These are phyloP conservation scores for Drosophila bocki DNA, from an alignment of 1,140 invertebrate genomes.

Conservation along the genomic window DNA sequence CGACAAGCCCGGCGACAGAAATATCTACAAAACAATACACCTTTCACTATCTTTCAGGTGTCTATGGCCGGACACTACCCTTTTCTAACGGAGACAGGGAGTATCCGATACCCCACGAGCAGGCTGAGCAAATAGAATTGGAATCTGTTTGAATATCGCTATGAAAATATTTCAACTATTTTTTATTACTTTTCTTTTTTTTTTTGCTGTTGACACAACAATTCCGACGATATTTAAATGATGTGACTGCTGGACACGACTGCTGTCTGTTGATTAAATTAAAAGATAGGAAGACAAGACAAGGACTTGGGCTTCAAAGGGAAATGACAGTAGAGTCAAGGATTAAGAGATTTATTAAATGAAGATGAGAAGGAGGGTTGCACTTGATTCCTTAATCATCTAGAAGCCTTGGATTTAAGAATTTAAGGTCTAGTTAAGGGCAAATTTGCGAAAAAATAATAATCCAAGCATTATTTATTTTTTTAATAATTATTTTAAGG, in stretches of 20 bases:
- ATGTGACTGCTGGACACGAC: slow-evolving; percentile 36
- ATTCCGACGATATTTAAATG: slow-evolving; percentile 24
- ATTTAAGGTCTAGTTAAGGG: too few relatives aligned
- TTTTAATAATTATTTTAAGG: too few relatives aligned
- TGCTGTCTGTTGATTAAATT: slow-evolving; percentile 39
- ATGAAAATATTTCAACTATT: slow-evolving; percentile 64
- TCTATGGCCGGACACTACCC: slow-evolving; percentile 16
- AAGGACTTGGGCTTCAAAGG: not conserved
- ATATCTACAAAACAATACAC: slow-evolving; percentile 19
- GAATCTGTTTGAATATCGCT: slow-evolving; percentile 33
- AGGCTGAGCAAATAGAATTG: slow-evolving; percentile 63
- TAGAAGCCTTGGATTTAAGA: too few relatives aligned
- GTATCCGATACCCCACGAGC: slow-evolving; percentile 53
- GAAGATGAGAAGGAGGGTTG: too few relatives aligned
- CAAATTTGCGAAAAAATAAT: too few relatives aligned
- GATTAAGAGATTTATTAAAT: not conserved
- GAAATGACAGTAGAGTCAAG: slow-evolving; percentile 20
- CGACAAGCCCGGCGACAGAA: not conserved
- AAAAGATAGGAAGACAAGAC: slow-evolving; percentile 45
- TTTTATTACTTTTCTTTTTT: not conserved
- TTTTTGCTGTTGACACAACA: slow-evolving; percentile 44
- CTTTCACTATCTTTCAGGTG: slow-evolving; percentile 40
- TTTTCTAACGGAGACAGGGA: slow-evolving; percentile 5
- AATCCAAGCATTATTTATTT: too few relatives aligned
- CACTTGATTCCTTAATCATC: too few relatives aligned